Base-by-base conservation (phyloP, 2,888 invertebrate species). In the Agrotis ipsilon region DNA sequence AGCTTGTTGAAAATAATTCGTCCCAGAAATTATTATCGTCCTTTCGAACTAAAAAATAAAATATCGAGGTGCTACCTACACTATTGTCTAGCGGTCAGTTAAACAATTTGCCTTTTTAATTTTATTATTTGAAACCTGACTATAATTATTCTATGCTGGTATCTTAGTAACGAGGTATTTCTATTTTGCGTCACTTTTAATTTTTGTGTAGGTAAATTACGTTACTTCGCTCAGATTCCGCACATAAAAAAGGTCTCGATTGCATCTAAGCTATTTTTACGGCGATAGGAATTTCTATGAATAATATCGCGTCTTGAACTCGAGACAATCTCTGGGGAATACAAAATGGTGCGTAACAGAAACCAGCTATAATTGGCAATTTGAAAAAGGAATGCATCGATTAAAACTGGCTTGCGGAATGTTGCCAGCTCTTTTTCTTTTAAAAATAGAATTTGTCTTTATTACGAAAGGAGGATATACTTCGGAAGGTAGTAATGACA, bases 301-400 rank as follows among this genome's bases (percentile, higher is more conserved):
- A 68, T 75, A 67, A 68, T 72, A 78, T 67, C 55, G 63, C 51
- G 52, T 64, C 73, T 48, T 64, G 46, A 67, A 60, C 60, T 65
- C 60, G 32, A 16, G 24, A 57, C 32, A 52, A 63, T 71, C 75
- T 45, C 55, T 59, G 16, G 80, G 67, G 73, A 72, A 78, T 78
- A 72, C 48, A 72, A 64, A 77, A 78, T 58, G 67, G 60, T 72
- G 72, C 78, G 78, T 78, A 68, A 68, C 67, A 52, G 60, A 78
- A 72, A 67, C 55, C 52, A 59, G 63, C n/a, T 60, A 71, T 76
- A 78, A 78, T 77, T 78, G 78, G 57, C 78, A 77, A 78, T 78
- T 68, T 72, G 59, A 59, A 77, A 76, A 72, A 67, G 59, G 66
- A 78, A 64, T 68, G 59, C 65, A 78, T 73, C 66, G 74, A 78